Percentiles rank a stretch among this genome's conserved stretches.
Conservation (phyloP, 2,888 invertebrate genomes). For the Hemithea aestivaria region DNA sequence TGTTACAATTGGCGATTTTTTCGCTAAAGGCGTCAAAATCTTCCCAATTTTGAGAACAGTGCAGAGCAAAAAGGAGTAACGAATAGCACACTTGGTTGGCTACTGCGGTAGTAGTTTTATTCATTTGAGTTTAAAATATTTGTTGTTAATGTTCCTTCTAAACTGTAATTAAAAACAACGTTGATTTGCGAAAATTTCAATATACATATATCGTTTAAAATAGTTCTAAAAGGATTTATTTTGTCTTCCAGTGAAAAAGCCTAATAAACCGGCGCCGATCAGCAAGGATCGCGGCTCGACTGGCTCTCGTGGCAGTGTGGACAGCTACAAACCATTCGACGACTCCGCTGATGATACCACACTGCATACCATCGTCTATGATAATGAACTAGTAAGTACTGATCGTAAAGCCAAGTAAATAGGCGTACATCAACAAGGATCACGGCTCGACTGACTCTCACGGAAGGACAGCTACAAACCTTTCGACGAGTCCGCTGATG, state of each 20-base stretch:
- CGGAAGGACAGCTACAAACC: constrained; percentile 41
- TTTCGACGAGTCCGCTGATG: constrained; percentile 51
- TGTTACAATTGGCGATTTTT: too few species aligned
- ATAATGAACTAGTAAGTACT: constrained; percentile 55
- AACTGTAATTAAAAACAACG: too few species aligned
- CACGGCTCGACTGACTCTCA: constrained; percentile 20
- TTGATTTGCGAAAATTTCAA: too few species aligned
- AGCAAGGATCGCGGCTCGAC: constrained; percentile 6
- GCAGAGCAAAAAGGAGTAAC: too few species aligned
- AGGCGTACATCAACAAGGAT: background rate
- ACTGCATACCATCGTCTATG: constrained; percentile 70
- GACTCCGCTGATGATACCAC: constrained; percentile 49
- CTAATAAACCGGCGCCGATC: background rate
- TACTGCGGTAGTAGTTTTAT: too few species aligned
- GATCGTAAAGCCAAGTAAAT: background rate
- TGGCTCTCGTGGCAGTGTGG: constrained; percentile 39
- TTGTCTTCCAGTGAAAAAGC: constrained; percentile 8
- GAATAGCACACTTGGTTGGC: too few species aligned
- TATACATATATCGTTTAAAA: too few species aligned
- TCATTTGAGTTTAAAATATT: too few species aligned
- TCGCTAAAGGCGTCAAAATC: too few species aligned
- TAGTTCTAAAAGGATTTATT: too few species aligned
- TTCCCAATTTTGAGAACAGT: too few species aligned
- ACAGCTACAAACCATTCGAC: constrained; percentile 39
- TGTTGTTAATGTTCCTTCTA: too few species aligned